Evolutionary conservation across 2,113 vertebrate species (phyloP).

Genomic region (Gopherus evgoodei): DNA sequence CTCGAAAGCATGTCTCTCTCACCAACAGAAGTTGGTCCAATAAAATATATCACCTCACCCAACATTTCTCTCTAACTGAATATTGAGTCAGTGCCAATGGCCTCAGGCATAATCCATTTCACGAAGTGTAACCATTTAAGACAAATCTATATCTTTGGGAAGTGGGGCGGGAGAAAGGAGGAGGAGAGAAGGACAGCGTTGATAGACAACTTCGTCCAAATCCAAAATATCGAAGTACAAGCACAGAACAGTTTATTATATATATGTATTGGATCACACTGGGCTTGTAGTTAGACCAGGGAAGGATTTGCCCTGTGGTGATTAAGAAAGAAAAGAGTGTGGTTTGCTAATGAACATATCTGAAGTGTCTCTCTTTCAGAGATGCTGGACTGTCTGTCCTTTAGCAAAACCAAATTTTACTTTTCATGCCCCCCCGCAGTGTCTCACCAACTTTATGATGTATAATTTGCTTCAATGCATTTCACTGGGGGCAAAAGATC

Average conservation of each 20-base stretch:
- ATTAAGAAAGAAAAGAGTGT: neutral
- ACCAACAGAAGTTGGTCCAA: neutral
- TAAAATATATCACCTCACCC: neutral
- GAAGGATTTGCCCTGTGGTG: neutral
- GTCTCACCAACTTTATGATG: neutral
- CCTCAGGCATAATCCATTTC: neutral
- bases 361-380: neutral
- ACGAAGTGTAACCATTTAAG: neutral
- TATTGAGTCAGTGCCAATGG: neutral
- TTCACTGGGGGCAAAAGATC: neutral
- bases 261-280: neutral
- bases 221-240: neutral
- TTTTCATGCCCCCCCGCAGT: neutral
- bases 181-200: neutral
- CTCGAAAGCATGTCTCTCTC: neutral
- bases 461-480: neutral
- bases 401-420: neutral
- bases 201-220: neutral
- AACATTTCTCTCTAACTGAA: neutral
- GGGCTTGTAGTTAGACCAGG: neutral
- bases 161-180: neutral
- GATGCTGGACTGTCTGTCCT: neutral
- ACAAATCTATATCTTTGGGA: neutral
- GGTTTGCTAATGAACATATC: neutral
- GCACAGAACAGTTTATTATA: neutral